phyloP scores from a whole-genome alignment of 1,140 invertebrate species.

The Bicyclus anynana region DNA sequence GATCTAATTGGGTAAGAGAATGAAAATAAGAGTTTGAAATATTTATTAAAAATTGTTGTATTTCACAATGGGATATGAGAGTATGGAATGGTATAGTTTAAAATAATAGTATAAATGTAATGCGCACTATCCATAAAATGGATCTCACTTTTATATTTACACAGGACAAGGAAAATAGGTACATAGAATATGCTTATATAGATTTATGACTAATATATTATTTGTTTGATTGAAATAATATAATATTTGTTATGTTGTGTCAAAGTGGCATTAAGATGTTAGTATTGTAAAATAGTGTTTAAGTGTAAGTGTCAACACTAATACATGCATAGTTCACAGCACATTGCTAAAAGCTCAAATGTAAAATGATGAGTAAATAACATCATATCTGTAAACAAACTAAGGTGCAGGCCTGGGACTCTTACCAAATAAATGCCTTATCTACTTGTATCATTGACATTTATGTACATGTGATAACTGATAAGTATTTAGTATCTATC shows the following conservation, averaged over 20 bases:
- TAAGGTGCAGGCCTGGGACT: no score
- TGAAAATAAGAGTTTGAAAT: neutral
- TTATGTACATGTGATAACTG: no score
- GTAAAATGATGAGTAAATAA: no score
- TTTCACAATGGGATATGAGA: neutral
- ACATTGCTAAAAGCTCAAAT: no score
- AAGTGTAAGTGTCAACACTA: neutral
- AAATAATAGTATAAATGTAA: neutral
- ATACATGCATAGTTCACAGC: neutral
- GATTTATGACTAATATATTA: conserved; percentile 8
- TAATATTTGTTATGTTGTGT: conserved; percentile 3
- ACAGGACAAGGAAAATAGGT: conserved; percentile 16
- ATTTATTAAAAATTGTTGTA: neutral
- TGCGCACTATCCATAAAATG: conserved; percentile 5
- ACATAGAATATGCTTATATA: conserved; percentile 3
- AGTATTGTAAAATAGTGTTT: neutral
- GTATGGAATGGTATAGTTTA: neutral
- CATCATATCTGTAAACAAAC: no score
- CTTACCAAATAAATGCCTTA: no score
- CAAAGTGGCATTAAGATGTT: neutral
- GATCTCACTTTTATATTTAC: conserved; percentile 68
- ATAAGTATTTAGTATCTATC: no score
- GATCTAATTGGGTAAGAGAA: neutral
- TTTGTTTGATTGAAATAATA: conserved; percentile 3
- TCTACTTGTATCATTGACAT: no score